Evolutionary conservation across 2,113 vertebrate species (phyloP).

Genomic region (Poeciliopsis retropinna): DNA sequence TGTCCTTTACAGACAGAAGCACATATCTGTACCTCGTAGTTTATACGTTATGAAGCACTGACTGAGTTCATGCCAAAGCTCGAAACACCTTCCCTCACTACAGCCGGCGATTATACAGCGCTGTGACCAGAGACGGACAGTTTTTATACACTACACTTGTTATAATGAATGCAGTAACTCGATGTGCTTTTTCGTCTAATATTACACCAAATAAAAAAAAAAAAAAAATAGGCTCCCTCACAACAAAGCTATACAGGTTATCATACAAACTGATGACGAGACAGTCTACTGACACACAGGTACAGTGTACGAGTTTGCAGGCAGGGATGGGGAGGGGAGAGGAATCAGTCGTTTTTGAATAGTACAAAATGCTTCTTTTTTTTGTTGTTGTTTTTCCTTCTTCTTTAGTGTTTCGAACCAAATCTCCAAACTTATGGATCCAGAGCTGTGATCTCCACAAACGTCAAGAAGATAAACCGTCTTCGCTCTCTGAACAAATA

Average conservation of each 20-base stretch:
- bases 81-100: slow-evolving; percentile 61
- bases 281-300: slow-evolving; percentile 90
- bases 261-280: slow-evolving; percentile 94
- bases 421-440: slow-evolving; percentile 38
- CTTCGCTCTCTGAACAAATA: slow-evolving; percentile 11
- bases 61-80: slow-evolving; percentile 73
- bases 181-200: slow-evolving; percentile 76
- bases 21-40: slow-evolving; percentile 56
- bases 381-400: not conserved
- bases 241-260: slow-evolving; percentile 92
- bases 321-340: slow-evolving; percentile 81
- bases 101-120: slow-evolving; percentile 65
- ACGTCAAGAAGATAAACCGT: slow-evolving; percentile 36
- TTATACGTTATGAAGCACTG: slow-evolving; percentile 64
- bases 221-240: slow-evolving; percentile 87
- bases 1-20: slow-evolving; percentile 55
- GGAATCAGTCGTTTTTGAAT: slow-evolving; percentile 69
- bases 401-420: slow-evolving; percentile 23
- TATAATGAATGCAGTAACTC: slow-evolving; percentile 74
- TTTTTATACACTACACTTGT: slow-evolving; percentile 71
- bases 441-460: slow-evolving; percentile 46
- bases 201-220: slow-evolving; percentile 80
- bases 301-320: slow-evolving; percentile 98
- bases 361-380: slow-evolving; percentile 65
- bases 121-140: slow-evolving; percentile 69